Evolutionary conservation across 2,113 vertebrate genomes (phyloP), one percentile per base, ranked within the genome.

Genomic region (Calcarius ornatus): DNA sequence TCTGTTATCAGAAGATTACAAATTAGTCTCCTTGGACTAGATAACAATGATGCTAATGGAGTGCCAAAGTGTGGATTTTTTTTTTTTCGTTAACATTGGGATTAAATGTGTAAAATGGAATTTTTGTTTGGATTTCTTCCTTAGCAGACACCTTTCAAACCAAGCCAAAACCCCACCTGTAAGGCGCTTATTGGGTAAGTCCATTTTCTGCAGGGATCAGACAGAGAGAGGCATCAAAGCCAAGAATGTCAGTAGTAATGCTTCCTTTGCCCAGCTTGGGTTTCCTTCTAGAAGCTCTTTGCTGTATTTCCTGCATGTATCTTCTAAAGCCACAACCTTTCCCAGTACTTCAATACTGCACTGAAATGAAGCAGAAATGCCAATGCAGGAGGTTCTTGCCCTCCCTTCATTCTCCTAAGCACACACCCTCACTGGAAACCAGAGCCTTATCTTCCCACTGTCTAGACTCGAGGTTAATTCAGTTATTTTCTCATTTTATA

Each of bases 401-500:
- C 16, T 50, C 21, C 47, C 60, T 81, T 75, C 12, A 3, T 56
- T 60, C 38, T 72, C 33, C 65, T 20, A 27, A 86, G 48, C 51
- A 40, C 48, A 7, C 2, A 53, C 2, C 3, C 30, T 84, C 37
- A 71, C 12, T 53, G 25, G 33, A 89, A 91, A 66, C 24, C 40
- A 70, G 7, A 72, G 33, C 23, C 61, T 81, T 89, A n/a, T 81
- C 64, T 77, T 71, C 43, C 31, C 40, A 8, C 72, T 92, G 66
- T 75, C 81, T 54, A 48, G 43, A 68, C 61, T 59, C 4, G 38
- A 94, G 73, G 91, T 88, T 93, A 85, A 97, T 95, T 86, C 33
- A 19, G 5, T 91, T 82, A 83, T 73, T 93, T 92, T 89, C 81
- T 86, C 82, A 71, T 92, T 96, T 90, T 45, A 30, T 59, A 86